A percentile compares a stretch with the other conserved stretches of the same genome.
Evolutionary conservation across 2,888 invertebrate genomes (phyloP).

Genomic region (Dryadula phaetusa): DNA sequence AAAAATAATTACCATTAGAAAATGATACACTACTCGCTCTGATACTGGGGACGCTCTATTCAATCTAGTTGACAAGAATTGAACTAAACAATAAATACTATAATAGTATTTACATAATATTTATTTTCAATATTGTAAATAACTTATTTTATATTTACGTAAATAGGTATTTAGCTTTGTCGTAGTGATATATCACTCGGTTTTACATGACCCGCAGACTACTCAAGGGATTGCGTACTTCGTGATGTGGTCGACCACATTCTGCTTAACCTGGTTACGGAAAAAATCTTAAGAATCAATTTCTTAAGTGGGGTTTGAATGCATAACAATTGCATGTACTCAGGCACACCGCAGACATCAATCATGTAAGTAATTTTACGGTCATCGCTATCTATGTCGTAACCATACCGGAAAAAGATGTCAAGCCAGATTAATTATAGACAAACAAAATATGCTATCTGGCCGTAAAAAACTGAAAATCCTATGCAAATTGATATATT

Average conservation of each 20-base stretch:
- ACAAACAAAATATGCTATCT: slow-evolving; percentile 44
- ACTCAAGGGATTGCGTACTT: too few relatives aligned
- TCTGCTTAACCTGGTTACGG: background rate
- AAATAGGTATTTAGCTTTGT: background rate
- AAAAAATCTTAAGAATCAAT: background rate
- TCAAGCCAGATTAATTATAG: slow-evolving; percentile 39
- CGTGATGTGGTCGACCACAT: background rate
- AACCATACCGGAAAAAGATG: slow-evolving; percentile 50
- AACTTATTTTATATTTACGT: background rate
- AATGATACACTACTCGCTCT: background rate
- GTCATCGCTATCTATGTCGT: slow-evolving; percentile 51
- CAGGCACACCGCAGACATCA: slow-evolving; percentile 32
- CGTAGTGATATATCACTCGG: background rate
- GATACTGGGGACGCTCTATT: background rate
- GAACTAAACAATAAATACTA: background rate
- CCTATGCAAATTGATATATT: slow-evolving; percentile 36
- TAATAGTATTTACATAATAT: background rate
- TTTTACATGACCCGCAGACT: background rate
- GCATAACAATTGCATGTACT: background rate
- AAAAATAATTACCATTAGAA: slow-evolving; percentile 18
- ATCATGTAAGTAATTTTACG: slow-evolving; percentile 43
- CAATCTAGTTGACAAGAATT: background rate
- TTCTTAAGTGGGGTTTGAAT: background rate
- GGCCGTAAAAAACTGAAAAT: slow-evolving; percentile 36
- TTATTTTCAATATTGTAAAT: too few relatives aligned